Evolutionary conservation across 2,113 vertebrate genomes (phyloP).

Genomic region (Antennarius striatus): DNA sequence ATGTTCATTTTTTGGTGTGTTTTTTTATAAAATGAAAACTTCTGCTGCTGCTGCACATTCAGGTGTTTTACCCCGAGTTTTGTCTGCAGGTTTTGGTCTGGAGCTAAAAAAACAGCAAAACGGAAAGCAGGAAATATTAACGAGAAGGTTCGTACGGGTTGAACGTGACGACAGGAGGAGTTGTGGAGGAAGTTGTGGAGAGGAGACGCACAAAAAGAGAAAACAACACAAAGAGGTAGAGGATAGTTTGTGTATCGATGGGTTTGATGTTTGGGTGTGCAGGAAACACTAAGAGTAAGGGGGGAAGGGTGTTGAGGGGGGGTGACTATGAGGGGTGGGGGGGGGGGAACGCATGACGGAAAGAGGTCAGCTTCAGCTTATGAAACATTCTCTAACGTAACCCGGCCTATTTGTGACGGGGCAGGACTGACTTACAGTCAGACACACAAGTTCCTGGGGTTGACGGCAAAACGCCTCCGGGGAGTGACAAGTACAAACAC

Average conservation of each 20-base stretch:
- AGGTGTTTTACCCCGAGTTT: conserved; percentile 37
- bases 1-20: conserved; percentile 14
- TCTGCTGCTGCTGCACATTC: conserved; percentile 1
- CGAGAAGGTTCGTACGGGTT: conserved; percentile 56
- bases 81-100: conserved; percentile 38
- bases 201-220: conserved; percentile 27
- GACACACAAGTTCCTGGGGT: conserved; percentile 57
- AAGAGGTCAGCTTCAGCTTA: conserved; percentile 79
- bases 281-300: conserved; percentile 32
- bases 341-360: conserved; percentile 37
- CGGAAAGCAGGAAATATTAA: conserved; percentile 66
- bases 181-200: conserved; percentile 14
- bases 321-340: neutral
- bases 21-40: conserved; percentile 12
- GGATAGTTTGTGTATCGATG: conserved; percentile 28
- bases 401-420: conserved; percentile 78
- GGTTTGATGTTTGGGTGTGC: conserved; percentile 41
- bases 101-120: conserved; percentile 52
- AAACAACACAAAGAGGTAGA: conserved; percentile 18
- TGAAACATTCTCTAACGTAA: conserved; percentile 78
- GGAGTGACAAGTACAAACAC: conserved; percentile 4
- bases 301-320: neutral
- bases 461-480: conserved; percentile 51
- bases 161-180: conserved; percentile 46
- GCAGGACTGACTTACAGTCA: conserved; percentile 62